phyloP scores from a whole-genome alignment of 2,797 vertebrate species.

The Cossypha niveicapilla region DNA sequence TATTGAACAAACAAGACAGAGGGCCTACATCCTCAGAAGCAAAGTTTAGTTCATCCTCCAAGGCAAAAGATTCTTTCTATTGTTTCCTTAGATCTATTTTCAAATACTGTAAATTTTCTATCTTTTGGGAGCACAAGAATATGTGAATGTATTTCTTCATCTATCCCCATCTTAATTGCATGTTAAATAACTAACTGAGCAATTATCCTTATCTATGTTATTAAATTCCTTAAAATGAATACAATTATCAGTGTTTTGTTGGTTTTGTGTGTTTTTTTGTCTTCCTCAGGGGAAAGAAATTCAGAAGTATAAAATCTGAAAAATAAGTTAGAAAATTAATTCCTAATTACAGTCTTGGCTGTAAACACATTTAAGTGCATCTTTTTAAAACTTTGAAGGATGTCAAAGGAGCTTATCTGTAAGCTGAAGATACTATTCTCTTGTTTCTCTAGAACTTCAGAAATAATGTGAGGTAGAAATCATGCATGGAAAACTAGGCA shows the following conservation, averaged over 20 bases:
- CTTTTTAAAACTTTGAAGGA: background rate
- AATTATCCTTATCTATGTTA: background rate
- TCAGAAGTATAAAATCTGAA: background rate
- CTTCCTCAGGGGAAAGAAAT: background rate
- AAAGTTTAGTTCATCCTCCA: background rate
- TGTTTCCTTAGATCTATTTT: background rate
- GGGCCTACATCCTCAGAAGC: background rate
- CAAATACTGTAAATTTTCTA: background rate
- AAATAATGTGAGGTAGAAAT: background rate
- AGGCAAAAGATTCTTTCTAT: background rate
- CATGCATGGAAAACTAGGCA: background rate
- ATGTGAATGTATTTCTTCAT: background rate
- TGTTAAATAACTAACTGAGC: background rate
- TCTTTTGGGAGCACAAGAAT: background rate
- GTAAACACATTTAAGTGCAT: background rate
- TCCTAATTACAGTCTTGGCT: background rate
- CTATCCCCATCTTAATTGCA: background rate
- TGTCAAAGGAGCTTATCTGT: background rate
- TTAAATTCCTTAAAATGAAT: background rate
- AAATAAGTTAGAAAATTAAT: background rate
- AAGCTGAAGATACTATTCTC: background rate
- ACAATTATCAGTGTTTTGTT: background rate
- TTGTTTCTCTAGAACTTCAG: background rate
- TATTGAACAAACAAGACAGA: background rate
- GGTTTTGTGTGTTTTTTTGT: accelerated